A percentile compares a stretch with the other conserved stretches of the same genome.
These are phyloP conservation scores for Halictus ligatus DNA, from an alignment of 2,888 invertebrate genomes.

Conservation along the genomic window DNA sequence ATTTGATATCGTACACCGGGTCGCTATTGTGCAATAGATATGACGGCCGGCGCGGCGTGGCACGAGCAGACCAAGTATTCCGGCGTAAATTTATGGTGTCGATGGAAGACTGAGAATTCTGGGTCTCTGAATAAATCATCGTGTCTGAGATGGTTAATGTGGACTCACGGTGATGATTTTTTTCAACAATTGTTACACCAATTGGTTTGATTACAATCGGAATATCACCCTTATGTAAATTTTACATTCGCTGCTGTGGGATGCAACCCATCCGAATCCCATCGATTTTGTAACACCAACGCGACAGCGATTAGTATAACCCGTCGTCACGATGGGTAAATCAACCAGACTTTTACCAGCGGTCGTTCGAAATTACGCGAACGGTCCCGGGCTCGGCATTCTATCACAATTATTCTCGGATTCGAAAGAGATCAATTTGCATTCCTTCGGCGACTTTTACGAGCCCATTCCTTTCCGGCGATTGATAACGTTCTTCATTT, in stretches of 20 bases:
- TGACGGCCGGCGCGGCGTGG: conserved; percentile 8
- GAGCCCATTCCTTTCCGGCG: not conserved
- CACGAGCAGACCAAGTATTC: conserved; percentile 28
- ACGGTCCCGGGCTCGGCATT: not conserved
- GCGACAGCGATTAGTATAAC: not conserved
- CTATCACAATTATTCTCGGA: not conserved
- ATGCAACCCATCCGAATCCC: not conserved
- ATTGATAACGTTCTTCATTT: conserved; percentile 31
- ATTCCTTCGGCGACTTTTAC: conserved; percentile 6
- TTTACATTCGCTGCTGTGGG: not conserved
- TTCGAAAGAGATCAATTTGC: conserved; percentile 22
- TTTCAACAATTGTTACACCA: too few species aligned
- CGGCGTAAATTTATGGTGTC: conserved; percentile 25
- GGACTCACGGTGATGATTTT: too few species aligned
- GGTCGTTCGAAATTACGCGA: not conserved
- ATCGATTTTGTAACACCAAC: not conserved
- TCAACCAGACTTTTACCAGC: not conserved
- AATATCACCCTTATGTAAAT: too few species aligned
- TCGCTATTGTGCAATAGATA: conserved; percentile 39
- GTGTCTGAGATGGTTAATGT: too few species aligned
- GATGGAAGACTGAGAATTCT: conserved; percentile 27
- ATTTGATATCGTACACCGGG: conserved; percentile 46
- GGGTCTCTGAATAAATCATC: too few species aligned
- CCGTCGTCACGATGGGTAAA: not conserved
- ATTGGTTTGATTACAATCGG: too few species aligned